Evolutionary conservation across 2,113 vertebrate species (phyloP), one percentile per base, ranked within the genome.

Genomic region (Corydoras maculifer): DNA sequence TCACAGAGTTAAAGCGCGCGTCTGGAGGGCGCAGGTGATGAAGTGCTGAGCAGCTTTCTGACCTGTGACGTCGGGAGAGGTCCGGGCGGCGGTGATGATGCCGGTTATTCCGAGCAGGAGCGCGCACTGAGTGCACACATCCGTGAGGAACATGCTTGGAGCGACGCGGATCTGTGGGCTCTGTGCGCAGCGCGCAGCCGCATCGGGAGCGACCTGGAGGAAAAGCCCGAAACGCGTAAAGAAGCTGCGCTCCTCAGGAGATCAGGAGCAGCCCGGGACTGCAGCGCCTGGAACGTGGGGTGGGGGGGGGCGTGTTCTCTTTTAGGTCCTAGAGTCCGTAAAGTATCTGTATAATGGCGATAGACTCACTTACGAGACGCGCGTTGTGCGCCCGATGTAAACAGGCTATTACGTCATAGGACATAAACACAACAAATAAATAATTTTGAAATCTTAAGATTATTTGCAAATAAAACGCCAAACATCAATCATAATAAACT

Each of bases 31-130:
- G 35, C 54, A 57, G 54, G 54, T 57, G 54, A 57, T 57, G 54
- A 7, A n/a, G 54, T 11, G 54, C 3, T 14, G 14, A 57, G 13
- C 30, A 25, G n/a, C 8, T 31, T 54, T n/a, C 67, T 63, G n/a
- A 94, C 93, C 93, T 91, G 93, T 89, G 60, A 92, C 88, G 77
- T 93, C 90, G 0, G 92, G 80, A 31, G 92, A 91, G 76, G 88
- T 87, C 71, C 75, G 75, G 51, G 86, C 80, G 84, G 87, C 84
- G 83, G 83, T 84, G 79, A 81, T 67, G 81, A 92, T 75, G 68
- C 86, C 90, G 82, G 90, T 51, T 80, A 95, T 82, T 88, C 90
- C 89, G 75, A 90, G 43, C 76, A 92, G 78, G 82, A 91, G 85
- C 77, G 87, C 84, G 83, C 58, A 81, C 86, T 88, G 87, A 81